A percentile compares a stretch with the other conserved stretches of the same genome.
Evolutionary conservation across 2,113 vertebrate species (phyloP).

Genomic region (Phasianus colchicus): DNA sequence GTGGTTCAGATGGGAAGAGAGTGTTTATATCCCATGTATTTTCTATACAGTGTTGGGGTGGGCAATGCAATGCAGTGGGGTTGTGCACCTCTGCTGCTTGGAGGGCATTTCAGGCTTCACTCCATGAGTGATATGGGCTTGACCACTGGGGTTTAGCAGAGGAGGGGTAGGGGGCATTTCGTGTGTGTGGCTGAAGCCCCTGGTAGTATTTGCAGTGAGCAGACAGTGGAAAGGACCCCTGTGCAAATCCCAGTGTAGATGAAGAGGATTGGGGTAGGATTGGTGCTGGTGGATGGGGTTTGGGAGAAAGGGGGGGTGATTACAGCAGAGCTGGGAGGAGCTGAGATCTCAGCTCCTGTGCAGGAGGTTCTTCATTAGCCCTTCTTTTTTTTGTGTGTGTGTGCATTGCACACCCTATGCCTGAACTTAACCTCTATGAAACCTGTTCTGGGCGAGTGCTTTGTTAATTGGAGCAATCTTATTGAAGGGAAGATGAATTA

Average conservation of each 20-base stretch:
- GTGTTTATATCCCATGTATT: constrained; percentile 10
- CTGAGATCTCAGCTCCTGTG: neutral
- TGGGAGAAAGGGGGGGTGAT: neutral
- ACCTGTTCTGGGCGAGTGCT: constrained; percentile 2
- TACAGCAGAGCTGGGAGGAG: neutral
- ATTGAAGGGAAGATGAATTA: constrained; percentile 68
- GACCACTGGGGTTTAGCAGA: rapidly evolving
- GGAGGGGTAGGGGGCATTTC: neutral
- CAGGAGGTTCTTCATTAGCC: neutral
- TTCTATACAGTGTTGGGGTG: neutral
- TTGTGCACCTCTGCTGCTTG: neutral
- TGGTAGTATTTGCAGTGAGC: neutral
- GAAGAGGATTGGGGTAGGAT: rapidly evolving
- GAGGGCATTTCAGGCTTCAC: rapidly evolving
- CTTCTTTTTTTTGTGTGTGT: neutral
- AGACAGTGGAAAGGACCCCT: rapidly evolving
- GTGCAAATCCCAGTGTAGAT: neutral
- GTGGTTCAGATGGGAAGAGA: neutral
- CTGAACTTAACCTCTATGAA: neutral
- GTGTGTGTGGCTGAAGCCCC: neutral
- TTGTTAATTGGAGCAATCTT: constrained; percentile 59
- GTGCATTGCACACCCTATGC: rapidly evolving
- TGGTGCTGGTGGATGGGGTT: neutral
- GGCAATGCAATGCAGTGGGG: neutral
- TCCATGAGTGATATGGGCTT: rapidly evolving